Base-by-base conservation (phyloP, 2,888 invertebrate genomes). In the Sinelater perroti region DNA sequence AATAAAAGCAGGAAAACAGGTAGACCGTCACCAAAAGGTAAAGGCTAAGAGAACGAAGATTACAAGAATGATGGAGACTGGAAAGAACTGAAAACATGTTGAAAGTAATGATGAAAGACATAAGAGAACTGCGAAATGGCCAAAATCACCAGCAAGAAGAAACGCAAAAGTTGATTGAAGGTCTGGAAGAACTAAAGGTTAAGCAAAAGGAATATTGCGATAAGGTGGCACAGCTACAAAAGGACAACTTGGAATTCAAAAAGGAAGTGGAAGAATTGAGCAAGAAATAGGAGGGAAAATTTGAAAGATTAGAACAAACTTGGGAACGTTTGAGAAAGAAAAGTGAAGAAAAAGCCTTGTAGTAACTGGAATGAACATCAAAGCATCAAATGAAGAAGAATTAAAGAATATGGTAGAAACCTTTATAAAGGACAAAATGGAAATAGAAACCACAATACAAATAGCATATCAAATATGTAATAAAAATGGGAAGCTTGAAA, bases 91-190 rank as follows among this genome's bases (percentile, higher is more conserved):
- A 30, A 30, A n/a, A 30, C 10, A 10, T 10, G 8, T 5, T 30
- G 30, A 30, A 30, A n/a, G 11, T n/a, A 10, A 30, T 30, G 30
- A n/a, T 30, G 30, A 30, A 30, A 11, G 30, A 30, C 3, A 30
- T 30, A 11, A 30, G 4, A n/a, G 30, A 30, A 10, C 30, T 30
- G 30, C 4, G 30, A 8, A 30, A 30, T 30, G 30, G 30, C 30
- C 30, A 30, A 30, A 30, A 30, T 11, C 30, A n/a, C 30, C 30
- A 30, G 11, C 30, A 30, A 3, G 30, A 11, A 24, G 24, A 24
- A 24, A 24, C n/a, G n/a, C 33, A 33, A 16, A 33, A 33, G 8
- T 14, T 33, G 33, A 33, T 33, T 33, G 30, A 33, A 33, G 8
- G 14, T 16, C 10, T 33, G 33, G 13, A 33, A 33, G 33, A 33